Percentiles rank a stretch among this genome's conserved stretches.
phyloP scores from a whole-genome alignment of 2,113 vertebrate genomes.

The Indicator maculatus region DNA sequence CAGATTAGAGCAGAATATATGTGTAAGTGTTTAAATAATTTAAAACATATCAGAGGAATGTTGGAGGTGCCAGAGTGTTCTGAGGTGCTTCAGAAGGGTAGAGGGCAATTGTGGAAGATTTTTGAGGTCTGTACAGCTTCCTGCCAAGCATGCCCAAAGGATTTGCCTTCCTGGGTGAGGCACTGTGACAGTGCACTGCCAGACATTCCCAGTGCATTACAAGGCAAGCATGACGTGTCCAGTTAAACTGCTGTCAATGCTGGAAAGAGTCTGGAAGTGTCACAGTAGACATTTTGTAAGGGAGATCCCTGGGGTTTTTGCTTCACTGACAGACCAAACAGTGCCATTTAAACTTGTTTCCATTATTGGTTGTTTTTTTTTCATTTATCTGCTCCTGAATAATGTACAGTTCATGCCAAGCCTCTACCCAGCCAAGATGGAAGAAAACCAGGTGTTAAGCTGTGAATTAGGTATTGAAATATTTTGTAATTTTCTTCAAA shows the following conservation, averaged over 20 bases:
- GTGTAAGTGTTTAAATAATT: not conserved
- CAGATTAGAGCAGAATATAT: not conserved
- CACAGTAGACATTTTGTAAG: not conserved
- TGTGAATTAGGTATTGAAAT: slow-evolving; percentile 40
- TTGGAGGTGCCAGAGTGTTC: not conserved
- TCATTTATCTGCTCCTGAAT: not conserved
- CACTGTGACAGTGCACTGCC: not conserved
- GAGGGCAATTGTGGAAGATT: not conserved
- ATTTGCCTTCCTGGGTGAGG: not conserved
- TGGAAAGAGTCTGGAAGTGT: not conserved
- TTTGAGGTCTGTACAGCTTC: not conserved
- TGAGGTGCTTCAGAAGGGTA: not conserved
- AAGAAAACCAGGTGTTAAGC: not conserved
- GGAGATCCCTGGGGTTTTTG: not conserved
- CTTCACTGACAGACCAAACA: not conserved
- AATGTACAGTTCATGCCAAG: not conserved
- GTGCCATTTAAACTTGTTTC: not conserved
- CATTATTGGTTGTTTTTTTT: not conserved
- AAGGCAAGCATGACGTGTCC: not conserved
- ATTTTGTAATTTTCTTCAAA: slow-evolving; percentile 40
- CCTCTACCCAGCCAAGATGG: not conserved
- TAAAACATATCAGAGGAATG: not conserved
- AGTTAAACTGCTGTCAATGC: not conserved
- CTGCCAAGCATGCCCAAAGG: not conserved
- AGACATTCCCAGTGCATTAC: not conserved